phyloP scores from a whole-genome alignment of 2,113 vertebrate genomes.

The Opisthocomus hoazin region DNA sequence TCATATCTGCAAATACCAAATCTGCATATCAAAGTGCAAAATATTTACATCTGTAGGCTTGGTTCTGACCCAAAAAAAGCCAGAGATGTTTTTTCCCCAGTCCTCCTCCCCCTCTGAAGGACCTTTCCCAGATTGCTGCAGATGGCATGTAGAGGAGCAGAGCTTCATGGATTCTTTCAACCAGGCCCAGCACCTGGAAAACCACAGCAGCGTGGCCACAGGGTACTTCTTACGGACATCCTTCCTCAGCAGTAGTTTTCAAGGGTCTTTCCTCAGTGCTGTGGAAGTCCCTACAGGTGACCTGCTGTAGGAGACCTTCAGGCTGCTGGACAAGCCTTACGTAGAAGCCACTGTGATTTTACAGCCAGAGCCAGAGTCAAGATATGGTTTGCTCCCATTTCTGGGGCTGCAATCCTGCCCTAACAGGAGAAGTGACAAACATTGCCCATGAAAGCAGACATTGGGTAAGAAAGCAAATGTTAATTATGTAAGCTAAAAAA shows the following conservation, averaged over 20 bases:
- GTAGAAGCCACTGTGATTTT: not conserved
- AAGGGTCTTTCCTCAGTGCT: not conserved
- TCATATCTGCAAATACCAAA: not conserved
- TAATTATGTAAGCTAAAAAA: not conserved
- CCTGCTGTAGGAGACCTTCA: not conserved
- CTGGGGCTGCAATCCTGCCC: not conserved
- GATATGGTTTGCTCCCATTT: not conserved
- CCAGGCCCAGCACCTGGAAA: not conserved
- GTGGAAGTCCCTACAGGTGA: not conserved
- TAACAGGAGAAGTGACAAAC: not conserved
- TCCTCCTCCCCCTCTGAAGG: not conserved
- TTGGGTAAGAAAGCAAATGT: not conserved
- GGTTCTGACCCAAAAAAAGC: not conserved
- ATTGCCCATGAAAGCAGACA: not conserved
- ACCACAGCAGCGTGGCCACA: not conserved
- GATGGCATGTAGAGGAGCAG: not conserved
- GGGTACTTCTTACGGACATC: not conserved
- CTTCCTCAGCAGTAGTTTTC: not conserved
- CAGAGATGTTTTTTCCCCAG: accelerated
- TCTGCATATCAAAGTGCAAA: not conserved
- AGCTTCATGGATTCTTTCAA: not conserved
- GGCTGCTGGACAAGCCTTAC: not conserved
- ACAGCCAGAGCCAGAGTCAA: not conserved
- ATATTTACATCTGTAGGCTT: not conserved
- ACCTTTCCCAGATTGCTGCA: not conserved